Conservation (phyloP, 1,140 invertebrate genomes). For the Tetranychus cinnabarinus region DNA sequence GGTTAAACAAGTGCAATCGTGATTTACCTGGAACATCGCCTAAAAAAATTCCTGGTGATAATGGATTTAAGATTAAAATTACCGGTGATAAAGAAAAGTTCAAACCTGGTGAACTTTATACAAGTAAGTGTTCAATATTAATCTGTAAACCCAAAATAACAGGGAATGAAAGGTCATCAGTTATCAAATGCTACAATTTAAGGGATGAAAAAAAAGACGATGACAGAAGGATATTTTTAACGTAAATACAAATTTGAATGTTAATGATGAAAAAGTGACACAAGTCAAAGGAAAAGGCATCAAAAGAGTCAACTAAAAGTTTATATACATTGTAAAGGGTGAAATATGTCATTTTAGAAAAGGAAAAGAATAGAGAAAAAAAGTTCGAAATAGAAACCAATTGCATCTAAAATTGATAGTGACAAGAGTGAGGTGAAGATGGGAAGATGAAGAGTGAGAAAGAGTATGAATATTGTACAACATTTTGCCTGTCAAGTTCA, state of each 20-base stretch:
- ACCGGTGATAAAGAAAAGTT: slow-evolving; percentile 14
- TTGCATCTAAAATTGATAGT: neutral
- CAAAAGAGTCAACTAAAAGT: too few species aligned
- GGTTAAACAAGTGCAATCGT: neutral
- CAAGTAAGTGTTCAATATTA: slow-evolving; percentile 9
- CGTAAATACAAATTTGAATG: neutral
- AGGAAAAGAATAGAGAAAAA: neutral
- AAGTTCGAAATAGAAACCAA: neutral
- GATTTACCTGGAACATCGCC: neutral
- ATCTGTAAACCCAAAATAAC: neutral
- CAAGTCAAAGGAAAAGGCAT: neutral
- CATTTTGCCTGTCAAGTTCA: neutral
- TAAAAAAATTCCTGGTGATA: neutral
- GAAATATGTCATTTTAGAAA: neutral
- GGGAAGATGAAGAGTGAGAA: too few species aligned
- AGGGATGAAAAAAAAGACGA: neutral
- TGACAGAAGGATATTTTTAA: neutral
- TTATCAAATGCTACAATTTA: neutral
- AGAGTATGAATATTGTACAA: neutral
- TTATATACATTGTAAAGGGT: too few species aligned
- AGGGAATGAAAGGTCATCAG: neutral
- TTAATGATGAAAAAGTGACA: neutral
- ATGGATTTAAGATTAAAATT: slow-evolving; percentile 15
- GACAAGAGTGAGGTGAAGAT: too few species aligned
- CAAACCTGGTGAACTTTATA: slow-evolving; percentile 13